A percentile compares a stretch with the other conserved stretches of the same genome.
Evolutionary conservation across 2,113 vertebrate genomes (phyloP).

Genomic region (Ageneiosus marmoratus): DNA sequence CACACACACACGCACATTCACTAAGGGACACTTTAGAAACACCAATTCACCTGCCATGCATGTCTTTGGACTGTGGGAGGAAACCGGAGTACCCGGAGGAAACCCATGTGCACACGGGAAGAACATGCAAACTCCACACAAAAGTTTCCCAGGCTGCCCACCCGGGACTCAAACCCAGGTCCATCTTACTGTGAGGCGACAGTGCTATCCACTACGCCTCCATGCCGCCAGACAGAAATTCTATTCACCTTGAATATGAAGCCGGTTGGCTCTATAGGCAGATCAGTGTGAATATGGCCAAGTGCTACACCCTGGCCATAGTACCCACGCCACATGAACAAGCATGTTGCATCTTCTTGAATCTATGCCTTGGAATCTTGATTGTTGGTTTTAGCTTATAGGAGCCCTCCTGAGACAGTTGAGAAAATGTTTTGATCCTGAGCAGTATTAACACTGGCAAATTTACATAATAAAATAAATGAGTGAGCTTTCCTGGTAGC

Average conservation of each 20-base stretch:
- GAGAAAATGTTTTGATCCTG: not conserved
- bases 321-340: not conserved
- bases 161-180: too few relatives aligned
- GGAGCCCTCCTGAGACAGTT: not conserved
- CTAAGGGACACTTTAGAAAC: too few relatives aligned
- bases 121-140: too few relatives aligned
- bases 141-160: too few relatives aligned
- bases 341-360: not conserved
- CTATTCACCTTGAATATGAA: not conserved
- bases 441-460: not conserved
- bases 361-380: not conserved
- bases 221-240: constrained; percentile 2
- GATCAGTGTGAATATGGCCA: not conserved
- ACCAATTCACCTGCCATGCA: too few relatives aligned
- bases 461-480: not conserved
- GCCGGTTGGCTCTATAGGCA: not conserved
- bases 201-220: too few relatives aligned
- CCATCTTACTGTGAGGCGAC: too few relatives aligned
- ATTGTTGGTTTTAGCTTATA: not conserved
- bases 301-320: not conserved
- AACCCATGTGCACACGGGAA: too few relatives aligned
- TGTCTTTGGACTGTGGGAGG: too few relatives aligned
- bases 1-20: too few relatives aligned
- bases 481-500: not conserved
- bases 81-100: too few relatives aligned